Evolutionary conservation across 2,888 invertebrate species (phyloP).

Genomic region (Heteromurus nitidus): DNA sequence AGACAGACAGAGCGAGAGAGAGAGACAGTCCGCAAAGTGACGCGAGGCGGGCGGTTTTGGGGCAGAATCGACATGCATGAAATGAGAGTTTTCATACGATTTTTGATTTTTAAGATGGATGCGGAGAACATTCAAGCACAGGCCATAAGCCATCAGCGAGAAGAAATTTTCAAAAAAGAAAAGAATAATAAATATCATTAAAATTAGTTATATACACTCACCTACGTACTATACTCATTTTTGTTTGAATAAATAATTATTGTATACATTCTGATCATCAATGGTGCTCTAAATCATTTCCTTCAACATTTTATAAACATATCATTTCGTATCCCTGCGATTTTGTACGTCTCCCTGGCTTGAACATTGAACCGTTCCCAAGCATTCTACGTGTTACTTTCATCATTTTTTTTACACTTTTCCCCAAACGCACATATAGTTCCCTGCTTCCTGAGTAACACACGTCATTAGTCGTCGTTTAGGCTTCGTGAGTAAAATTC

Average conservation of each 20-base stretch:
- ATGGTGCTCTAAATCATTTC: background rate
- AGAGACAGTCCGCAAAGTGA: constrained; percentile 59
- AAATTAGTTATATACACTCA: constrained; percentile 35
- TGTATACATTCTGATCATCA: constrained; percentile 5
- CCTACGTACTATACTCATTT: constrained; percentile 5
- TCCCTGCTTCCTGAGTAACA: no score
- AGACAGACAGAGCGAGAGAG: constrained; percentile 57
- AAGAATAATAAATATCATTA: constrained; percentile 50
- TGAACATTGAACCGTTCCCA: constrained; percentile 63
- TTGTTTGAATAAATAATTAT: background rate
- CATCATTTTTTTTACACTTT: no score
- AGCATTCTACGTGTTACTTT: constrained; percentile 37
- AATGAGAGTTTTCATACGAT: constrained; percentile 54
- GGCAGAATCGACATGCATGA: constrained; percentile 71
- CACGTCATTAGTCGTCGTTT: no score
- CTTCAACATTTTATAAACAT: background rate
- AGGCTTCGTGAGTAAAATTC: no score
- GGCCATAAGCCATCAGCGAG: constrained; percentile 73
- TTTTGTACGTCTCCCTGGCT: constrained; percentile 22
- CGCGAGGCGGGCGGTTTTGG: constrained; percentile 63
- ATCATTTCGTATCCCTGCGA: background rate
- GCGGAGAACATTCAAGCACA: constrained; percentile 73
- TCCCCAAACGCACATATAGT: no score
- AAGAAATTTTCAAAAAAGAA: constrained; percentile 49
- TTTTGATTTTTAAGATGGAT: constrained; percentile 63